Evolutionary conservation across 2,113 vertebrate genomes (phyloP).

Genomic region (Cygnus buccinator): DNA sequence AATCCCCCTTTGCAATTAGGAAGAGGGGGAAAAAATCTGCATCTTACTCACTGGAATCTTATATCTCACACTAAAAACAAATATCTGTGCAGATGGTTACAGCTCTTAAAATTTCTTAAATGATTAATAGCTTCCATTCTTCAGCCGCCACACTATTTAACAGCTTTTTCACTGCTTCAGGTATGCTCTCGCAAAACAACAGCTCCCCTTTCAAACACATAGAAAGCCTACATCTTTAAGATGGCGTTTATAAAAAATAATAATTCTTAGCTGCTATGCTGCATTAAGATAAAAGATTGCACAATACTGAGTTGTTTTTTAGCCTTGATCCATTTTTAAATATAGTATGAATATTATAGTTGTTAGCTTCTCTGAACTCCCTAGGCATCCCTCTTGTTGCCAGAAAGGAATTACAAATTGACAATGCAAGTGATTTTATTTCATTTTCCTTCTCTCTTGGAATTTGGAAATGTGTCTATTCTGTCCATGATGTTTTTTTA

Average conservation of each 20-base stretch:
- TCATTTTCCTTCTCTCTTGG: conserved; percentile 27
- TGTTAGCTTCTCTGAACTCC: conserved; percentile 38
- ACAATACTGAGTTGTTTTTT: conserved; percentile 2
- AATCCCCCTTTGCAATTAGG: neutral
- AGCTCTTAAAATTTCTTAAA: neutral
- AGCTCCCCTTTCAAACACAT: neutral
- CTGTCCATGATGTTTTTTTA: neutral
- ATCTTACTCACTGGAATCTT: neutral
- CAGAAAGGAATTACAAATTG: conserved; percentile 39
- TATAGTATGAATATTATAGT: conserved; percentile 39
- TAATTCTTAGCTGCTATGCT: neutral
- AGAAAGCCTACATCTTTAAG: neutral
- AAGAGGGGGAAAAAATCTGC: neutral
- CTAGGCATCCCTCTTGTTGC: conserved; percentile 17
- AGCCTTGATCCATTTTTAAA: conserved; percentile 64
- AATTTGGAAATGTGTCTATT: conserved; percentile 21
- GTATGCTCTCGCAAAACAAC: neutral
- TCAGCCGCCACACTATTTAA: neutral
- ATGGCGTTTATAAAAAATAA: neutral
- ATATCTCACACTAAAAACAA: neutral
- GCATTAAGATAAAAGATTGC: conserved; percentile 27
- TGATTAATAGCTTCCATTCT: neutral
- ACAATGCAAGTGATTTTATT: conserved; percentile 30
- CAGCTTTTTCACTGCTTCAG: neutral
- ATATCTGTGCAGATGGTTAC: neutral